These are phyloP conservation scores for Pangasius krempfi DNA, from an alignment of 2,797 vertebrate species.

Conservation along the genomic window DNA sequence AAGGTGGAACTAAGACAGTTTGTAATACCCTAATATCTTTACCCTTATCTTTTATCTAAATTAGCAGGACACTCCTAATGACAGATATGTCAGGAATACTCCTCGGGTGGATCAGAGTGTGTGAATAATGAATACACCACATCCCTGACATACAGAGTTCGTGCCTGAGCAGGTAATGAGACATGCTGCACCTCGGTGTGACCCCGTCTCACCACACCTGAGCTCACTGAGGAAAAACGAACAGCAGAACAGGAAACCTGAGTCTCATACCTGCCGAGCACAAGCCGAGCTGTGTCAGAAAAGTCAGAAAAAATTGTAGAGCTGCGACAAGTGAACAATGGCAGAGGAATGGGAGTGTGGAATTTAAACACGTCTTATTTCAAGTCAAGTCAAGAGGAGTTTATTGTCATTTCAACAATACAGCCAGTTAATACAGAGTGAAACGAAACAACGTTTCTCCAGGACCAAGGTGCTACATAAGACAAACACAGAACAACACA, in stretches of 20 bases:
- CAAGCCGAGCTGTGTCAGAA: background rate
- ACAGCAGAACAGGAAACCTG: background rate
- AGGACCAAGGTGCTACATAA: no score
- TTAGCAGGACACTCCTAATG: background rate
- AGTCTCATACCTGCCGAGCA: background rate
- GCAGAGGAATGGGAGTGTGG: background rate
- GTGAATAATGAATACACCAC: background rate
- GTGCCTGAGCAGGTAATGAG: constrained; percentile 14
- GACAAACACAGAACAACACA: no score
- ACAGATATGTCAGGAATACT: background rate
- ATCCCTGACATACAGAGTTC: background rate
- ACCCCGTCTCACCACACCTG: background rate
- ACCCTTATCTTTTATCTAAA: no score
- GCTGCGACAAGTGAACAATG: background rate
- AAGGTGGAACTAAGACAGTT: background rate
- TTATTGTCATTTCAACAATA: no score
- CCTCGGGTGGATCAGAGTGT: background rate
- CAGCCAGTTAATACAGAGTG: no score
- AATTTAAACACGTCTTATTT: background rate
- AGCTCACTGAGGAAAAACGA: background rate
- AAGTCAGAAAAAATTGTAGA: background rate
- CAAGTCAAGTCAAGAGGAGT: no score
- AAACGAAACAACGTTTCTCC: no score
- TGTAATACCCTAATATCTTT: background rate
- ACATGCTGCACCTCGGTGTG: constrained; percentile 1